Conservation (phyloP, 2,797 vertebrate species). For the Falco concolor region DNA sequence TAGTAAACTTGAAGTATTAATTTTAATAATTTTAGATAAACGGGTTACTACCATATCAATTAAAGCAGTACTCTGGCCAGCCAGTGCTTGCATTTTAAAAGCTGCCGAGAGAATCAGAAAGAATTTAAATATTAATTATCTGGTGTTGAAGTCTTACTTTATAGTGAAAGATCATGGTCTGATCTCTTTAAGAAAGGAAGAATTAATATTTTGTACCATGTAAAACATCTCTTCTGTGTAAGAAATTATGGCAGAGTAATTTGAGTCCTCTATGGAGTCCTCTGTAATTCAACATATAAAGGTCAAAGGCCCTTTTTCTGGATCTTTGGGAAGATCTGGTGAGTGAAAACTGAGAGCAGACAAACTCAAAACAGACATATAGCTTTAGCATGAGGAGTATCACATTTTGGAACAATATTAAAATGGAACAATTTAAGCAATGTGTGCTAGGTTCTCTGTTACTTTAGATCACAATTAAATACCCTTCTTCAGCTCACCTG, state of each 20-base stretch:
- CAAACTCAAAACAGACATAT: background rate
- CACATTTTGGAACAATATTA: background rate
- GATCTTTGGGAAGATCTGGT: background rate
- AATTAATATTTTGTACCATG: background rate
- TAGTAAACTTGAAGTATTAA: background rate
- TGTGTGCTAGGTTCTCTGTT: background rate
- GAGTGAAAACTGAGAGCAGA: background rate
- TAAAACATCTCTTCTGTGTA: background rate
- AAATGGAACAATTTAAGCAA: background rate
- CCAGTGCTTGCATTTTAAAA: background rate
- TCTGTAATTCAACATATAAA: background rate
- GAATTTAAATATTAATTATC: background rate
- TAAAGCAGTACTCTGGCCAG: background rate
- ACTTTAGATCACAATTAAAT: background rate
- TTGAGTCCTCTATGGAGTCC: background rate
- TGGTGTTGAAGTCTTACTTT: background rate
- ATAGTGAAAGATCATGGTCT: background rate
- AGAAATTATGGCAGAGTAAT: background rate
- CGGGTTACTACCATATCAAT: background rate
- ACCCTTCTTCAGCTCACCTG: background rate
- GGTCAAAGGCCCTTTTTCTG: background rate
- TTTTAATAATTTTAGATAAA: background rate
- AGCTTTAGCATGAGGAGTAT: background rate
- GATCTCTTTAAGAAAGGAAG: background rate
- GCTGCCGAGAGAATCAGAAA: background rate